These are phyloP conservation scores for Leptarthrus brevirostris DNA, from an alignment of 2,888 invertebrate genomes.

Conservation along the genomic window DNA sequence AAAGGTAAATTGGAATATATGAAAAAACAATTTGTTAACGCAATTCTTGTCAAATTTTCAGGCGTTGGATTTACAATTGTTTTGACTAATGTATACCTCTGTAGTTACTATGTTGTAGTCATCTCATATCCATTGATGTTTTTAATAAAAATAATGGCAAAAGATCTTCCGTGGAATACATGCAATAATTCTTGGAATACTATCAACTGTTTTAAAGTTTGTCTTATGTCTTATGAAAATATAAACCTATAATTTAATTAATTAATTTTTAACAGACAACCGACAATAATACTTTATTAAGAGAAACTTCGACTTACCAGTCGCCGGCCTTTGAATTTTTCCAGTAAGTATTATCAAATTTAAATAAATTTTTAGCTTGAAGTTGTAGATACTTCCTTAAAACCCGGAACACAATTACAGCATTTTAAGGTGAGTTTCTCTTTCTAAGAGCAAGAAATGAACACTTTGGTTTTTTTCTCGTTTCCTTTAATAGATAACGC, in stretches of 20 bases:
- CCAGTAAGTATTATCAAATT: conserved; percentile 76
- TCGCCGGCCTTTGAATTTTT: conserved; percentile 87
- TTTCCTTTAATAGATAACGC: too few species aligned
- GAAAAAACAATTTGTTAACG: too few species aligned
- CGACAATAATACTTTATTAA: too few species aligned
- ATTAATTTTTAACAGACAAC: too few species aligned
- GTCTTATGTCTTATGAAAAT: background rate
- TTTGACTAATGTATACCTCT: conserved; percentile 82
- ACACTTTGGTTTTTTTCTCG: too few species aligned
- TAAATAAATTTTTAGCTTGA: too few species aligned
- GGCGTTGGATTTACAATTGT: conserved; percentile 88
- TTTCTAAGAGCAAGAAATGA: too few species aligned
- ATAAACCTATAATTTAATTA: too few species aligned
- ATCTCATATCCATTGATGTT: conserved; percentile 87
- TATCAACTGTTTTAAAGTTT: conserved; percentile 71
- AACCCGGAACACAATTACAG: too few species aligned
- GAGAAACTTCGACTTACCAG: conserved; percentile 51
- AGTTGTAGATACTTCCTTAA: too few species aligned
- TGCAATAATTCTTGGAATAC: conserved; percentile 89
- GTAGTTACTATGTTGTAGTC: conserved; percentile 86
- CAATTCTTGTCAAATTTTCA: conserved; percentile 63
- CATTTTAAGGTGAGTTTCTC: too few species aligned
- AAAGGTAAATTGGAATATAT: conserved; percentile 73
- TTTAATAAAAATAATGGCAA: conserved; percentile 73
- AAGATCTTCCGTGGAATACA: conserved; percentile 79